phyloP scores from a whole-genome alignment of 2,797 vertebrate species.

The Danio aesculapii region DNA sequence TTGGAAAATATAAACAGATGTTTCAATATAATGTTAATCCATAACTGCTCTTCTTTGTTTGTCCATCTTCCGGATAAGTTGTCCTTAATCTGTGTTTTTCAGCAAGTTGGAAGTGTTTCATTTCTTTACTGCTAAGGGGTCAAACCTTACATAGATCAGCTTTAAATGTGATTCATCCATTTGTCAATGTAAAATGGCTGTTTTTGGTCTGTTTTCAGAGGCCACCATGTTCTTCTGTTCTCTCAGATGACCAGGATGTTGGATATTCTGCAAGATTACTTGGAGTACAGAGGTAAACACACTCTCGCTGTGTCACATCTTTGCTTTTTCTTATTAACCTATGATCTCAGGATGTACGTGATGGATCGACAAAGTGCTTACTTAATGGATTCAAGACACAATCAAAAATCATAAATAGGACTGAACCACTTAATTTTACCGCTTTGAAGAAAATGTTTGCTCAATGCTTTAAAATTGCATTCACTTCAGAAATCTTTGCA shows the following conservation, averaged over 20 bases:
- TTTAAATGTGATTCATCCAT: background rate
- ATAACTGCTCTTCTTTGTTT: too few species aligned
- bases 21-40: too few species aligned
- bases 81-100: too few species aligned
- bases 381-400: background rate
- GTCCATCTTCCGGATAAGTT: too few species aligned
- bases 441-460: background rate
- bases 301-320: background rate
- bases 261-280: conserved; percentile 93
- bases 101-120: background rate
- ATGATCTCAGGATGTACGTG: background rate
- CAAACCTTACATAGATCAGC: background rate
- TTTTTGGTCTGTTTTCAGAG: conserved; percentile 72
- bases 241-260: conserved; percentile 94
- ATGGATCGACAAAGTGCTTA: background rate
- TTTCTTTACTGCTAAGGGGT: too few species aligned
- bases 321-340: background rate
- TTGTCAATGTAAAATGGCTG: background rate
- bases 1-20: too few species aligned
- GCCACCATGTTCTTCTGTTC: conserved; percentile 90
- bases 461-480: background rate
- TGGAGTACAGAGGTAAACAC: conserved; percentile 88
- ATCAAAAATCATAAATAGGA: background rate
- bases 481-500: background rate
- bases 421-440: background rate